Base-by-base conservation (phyloP, 2,888 invertebrate species). In the Rotaria socialis region DNA sequence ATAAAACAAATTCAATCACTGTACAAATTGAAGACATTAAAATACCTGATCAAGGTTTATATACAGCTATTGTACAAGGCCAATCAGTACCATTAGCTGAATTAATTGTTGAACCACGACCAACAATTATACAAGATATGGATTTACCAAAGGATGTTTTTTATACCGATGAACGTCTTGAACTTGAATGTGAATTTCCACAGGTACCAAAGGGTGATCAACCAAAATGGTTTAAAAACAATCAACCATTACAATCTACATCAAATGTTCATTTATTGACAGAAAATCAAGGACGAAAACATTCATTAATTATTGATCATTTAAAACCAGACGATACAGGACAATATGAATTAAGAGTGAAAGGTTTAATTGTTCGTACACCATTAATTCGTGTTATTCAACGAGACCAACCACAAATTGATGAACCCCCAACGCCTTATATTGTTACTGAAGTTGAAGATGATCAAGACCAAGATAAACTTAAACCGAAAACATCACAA, bases 321-420 rank as follows among this genome's bases (percentile, higher is more conserved):
- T 24, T 86, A 22, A 47, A n/a, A 7, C 56, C 58, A 50, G 52
- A 84, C 2, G 86, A 86, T 86, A 74, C 47, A 19, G 86, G 86
- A 10, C 14, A 35, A 24, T 86, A 86, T 75, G 85, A 86, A 47
- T 35, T 86, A 47, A 5, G 75, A 43, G 75, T 80, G 1, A 80
- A 80, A 47, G 75, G 75, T 24, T 80, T 80, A 80, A n/a, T 80
- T 43, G 47, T 80, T 80, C 43, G 47, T 43, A 80, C 75, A 80
- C 75, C 75, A 47, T 80, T 80, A 47, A 80, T 80, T 47, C 41
- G 47, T 24, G 75, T 80, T 41, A n/a, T 80, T 10, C 24, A 80
- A 80, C 43, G 75, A 75, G 41, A 41, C 24, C 67, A 67, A 67
- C 4, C 8, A 60, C 60, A 60, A 60, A 24, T 52, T 52, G 52